Conservation (phyloP, 1,140 invertebrate species). For the Aphaenogaster ashmeadi region DNA sequence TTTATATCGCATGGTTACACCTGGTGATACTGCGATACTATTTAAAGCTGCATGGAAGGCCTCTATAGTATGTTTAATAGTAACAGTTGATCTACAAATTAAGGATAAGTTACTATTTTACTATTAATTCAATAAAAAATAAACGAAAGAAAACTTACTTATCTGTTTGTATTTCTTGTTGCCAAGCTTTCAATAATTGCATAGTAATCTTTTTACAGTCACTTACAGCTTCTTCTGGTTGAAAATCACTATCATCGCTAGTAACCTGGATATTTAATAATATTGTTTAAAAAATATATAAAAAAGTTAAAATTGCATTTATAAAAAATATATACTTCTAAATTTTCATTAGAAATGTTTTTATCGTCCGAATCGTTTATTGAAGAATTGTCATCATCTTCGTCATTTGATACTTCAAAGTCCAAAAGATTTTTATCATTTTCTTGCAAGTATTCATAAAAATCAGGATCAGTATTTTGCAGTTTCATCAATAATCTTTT, state of each 20-base stretch:
- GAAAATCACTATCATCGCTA: conserved; percentile 94
- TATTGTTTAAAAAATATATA: conserved; percentile 11
- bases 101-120: neutral
- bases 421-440: conserved; percentile 92
- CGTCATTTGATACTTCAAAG: conserved; percentile 90
- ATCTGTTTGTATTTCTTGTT: conserved; percentile 91
- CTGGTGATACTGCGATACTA: conserved; percentile 89
- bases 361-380: conserved; percentile 73
- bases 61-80: conserved; percentile 89
- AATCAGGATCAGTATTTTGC: conserved; percentile 95
- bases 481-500: conserved; percentile 91
- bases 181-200: conserved; percentile 89
- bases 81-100: conserved; percentile 82
- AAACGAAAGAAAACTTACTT: conserved; percentile 86
- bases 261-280: conserved; percentile 88
- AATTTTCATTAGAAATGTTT: conserved; percentile 71
- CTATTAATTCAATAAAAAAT: conserved; percentile 26
- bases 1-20: conserved; percentile 88
- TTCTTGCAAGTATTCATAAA: conserved; percentile 92
- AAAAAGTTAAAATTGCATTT: conserved; percentile 23
- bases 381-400: conserved; percentile 75
- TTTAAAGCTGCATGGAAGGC: conserved; percentile 91
- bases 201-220: conserved; percentile 87
- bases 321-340: conserved; percentile 78
- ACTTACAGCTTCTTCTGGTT: conserved; percentile 80